Percentiles rank a stretch among this genome's conserved stretches.
phyloP scores from a whole-genome alignment of 2,113 vertebrate genomes.

The Zingel zingel region DNA sequence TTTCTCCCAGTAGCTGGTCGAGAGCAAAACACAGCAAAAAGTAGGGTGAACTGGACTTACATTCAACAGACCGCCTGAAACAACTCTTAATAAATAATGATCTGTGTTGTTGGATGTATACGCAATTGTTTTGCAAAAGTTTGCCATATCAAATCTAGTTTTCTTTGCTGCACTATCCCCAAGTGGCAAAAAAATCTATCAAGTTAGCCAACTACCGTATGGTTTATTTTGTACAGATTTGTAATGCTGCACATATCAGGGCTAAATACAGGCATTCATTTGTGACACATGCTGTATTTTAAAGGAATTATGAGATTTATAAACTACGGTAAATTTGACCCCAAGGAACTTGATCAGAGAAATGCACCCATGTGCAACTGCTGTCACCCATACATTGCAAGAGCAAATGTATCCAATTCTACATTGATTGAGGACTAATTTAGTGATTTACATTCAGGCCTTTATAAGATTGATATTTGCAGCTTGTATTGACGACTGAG shows the following conservation, averaged over 20 bases:
- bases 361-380: conserved; percentile 28
- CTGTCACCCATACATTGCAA: conserved; percentile 8
- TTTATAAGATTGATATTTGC: conserved; percentile 50
- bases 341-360: conserved; percentile 6
- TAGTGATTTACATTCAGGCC: conserved; percentile 72
- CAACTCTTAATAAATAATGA: not conserved
- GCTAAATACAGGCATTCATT: not conserved
- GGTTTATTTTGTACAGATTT: conserved; percentile 14
- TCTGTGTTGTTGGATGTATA: conserved; percentile 15
- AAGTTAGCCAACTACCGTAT: not conserved
- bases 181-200: not conserved
- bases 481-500: conserved; percentile 24
- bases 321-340: conserved; percentile 2
- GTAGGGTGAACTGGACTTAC: not conserved
- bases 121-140: not conserved
- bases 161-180: not conserved
- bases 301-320: conserved; percentile 16
- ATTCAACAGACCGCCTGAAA: not conserved
- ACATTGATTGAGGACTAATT: not conserved
- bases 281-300: not conserved
- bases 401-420: conserved; percentile 16
- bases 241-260: conserved; percentile 14
- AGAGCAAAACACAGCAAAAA: not conserved
- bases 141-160: not conserved
- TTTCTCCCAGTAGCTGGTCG: not conserved